phyloP scores from a whole-genome alignment of 2,888 invertebrate species.

The Aspidiotus destructor region DNA sequence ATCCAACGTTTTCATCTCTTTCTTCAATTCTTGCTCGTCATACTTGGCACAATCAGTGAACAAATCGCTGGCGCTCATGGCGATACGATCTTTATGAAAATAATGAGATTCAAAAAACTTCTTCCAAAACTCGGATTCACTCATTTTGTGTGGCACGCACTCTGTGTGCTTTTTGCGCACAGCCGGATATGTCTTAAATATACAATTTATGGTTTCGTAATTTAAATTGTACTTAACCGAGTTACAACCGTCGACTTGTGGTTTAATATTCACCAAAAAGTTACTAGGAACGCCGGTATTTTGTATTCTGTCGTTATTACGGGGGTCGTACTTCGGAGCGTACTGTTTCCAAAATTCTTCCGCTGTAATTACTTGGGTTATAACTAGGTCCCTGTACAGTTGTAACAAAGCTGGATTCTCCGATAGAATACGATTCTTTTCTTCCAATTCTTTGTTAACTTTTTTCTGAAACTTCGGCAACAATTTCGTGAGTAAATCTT shows the following conservation, averaged over 20 bases:
- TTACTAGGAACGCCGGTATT: slow-evolving; percentile 70
- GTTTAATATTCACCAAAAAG: slow-evolving; percentile 76
- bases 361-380: slow-evolving; percentile 86
- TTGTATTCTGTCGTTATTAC: slow-evolving; percentile 67
- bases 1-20: slow-evolving; percentile 54
- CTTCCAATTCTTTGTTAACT: slow-evolving; percentile 79
- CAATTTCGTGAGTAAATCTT: slow-evolving; percentile 78
- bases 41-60: slow-evolving; percentile 96
- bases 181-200: slow-evolving; percentile 98
- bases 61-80: slow-evolving; percentile 82
- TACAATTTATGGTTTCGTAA: slow-evolving; percentile 91
- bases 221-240: slow-evolving; percentile 95
- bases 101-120: slow-evolving; percentile 99
- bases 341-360: slow-evolving; percentile 97
- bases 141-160: slow-evolving; percentile 88
- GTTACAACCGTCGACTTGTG: slow-evolving; percentile 92
- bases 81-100: slow-evolving; percentile 87
- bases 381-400: slow-evolving; percentile 93
- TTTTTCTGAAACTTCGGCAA: slow-evolving; percentile 89
- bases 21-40: slow-evolving; percentile 74
- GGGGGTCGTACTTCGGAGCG: slow-evolving; percentile 58
- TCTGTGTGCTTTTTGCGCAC: slow-evolving; percentile 94
- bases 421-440: slow-evolving; percentile 74
- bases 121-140: slow-evolving; percentile 97
- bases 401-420: slow-evolving; percentile 85